Evolutionary conservation across 2,797 vertebrate genomes (phyloP).

Genomic region (Sebastes minor): DNA sequence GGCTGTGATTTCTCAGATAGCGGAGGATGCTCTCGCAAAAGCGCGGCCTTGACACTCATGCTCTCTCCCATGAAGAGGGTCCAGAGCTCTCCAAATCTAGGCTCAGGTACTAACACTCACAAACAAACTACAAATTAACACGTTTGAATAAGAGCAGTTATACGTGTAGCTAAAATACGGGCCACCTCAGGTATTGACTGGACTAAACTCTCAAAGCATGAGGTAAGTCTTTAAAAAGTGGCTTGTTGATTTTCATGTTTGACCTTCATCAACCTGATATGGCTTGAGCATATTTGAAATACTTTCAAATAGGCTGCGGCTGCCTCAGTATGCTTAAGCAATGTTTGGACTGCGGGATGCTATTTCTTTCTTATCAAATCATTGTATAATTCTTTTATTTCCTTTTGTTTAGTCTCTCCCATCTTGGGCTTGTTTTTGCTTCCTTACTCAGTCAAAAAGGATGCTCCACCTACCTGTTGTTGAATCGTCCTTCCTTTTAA

Average conservation of each 20-base stretch:
- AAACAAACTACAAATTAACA: conserved; percentile 33
- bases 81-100: conserved; percentile 97
- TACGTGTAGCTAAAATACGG: neutral
- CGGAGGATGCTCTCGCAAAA: conserved; percentile 93
- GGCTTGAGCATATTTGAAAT: conserved; percentile 34
- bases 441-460: neutral
- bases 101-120: conserved; percentile 82
- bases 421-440: conserved; percentile 19
- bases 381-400: conserved; percentile 8
- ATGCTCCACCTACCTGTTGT: neutral
- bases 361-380: neutral
- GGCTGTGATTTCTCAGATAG: conserved; percentile 95
- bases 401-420: neutral
- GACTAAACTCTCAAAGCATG: neutral
- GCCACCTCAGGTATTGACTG: neutral
- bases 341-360: conserved; percentile 21
- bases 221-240: conserved; percentile 41
- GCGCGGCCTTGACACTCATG: conserved; percentile 91
- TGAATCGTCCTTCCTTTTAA: conserved; percentile 16
- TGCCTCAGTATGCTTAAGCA: conserved; percentile 28
- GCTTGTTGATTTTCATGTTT: conserved; percentile 18
- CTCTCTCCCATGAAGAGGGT: conserved; percentile 98
- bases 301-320: conserved; percentile 11
- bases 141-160: neutral
- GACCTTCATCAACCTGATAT: conserved; percentile 3